Evolutionary conservation across 2,888 invertebrate genomes (phyloP), one percentile per base, ranked within the genome.

Genomic region (Chouioia cunea): DNA sequence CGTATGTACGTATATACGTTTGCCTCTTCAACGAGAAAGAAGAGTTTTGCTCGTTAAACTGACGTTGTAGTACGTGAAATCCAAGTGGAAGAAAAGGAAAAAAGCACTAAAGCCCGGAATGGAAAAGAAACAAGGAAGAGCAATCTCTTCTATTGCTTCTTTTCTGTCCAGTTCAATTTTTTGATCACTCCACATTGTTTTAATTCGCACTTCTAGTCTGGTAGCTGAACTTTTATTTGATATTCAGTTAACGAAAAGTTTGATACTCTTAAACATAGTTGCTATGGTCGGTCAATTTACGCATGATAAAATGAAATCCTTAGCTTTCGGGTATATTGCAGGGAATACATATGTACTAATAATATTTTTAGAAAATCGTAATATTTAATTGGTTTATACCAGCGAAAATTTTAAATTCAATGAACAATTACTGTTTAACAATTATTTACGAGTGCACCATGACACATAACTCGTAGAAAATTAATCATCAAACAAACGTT

Each of bases 41-140:
- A 43, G 10, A 22, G 22, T 22, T 36, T 46, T 47, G 68, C 68
- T 62, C 68, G 68, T 68, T 68, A 62, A 68, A 68, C 56, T 36
- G 56, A 56, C 62, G 68, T 56, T 62, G 62, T 43, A 62, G 60
- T 56, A 60, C 54, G 67, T 46, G 59, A 52, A 43, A 58, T 20
- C 58, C 15, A 20, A 58, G 56, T n/a, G 50, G 43, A 16, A 43
- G 14, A 52, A n/a, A 23, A 2, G 27, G 22, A 0, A 14, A 52
- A 44, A 52, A 46, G 12, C 56, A 20, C 54, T 4, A 14, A 20
- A 50, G 50, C 6, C 15, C 0, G 14, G 50, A 20, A 50, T 16
- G 8, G 44, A 58, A 44, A 58, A 71, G 14, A 57, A 44, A 69
- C 36, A 36, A 36, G 36, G 12, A 43, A 50, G 27, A 16, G 23